Base-by-base conservation (phyloP, 1,140 invertebrate species). In the Doryteuthis pealeii region DNA sequence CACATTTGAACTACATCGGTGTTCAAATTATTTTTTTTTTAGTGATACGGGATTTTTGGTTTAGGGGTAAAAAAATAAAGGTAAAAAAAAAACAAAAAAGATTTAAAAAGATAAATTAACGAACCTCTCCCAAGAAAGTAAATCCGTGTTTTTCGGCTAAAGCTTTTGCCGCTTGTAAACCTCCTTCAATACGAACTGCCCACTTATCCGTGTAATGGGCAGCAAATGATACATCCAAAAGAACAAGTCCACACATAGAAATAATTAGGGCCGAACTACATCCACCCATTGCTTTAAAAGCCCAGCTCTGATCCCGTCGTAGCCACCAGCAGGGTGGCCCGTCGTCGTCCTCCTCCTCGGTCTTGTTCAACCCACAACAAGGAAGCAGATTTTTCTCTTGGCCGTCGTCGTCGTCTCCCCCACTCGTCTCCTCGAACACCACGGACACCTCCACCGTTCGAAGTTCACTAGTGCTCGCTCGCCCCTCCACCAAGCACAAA, bases 121-220 rank as follows among this genome's bases (percentile, higher is more conserved):
- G 76, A 77, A 84, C 82, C 82, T 83, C 76, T 70, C 78, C 81
- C 12, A 75, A 62, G 76, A 79, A 84, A 65, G 78, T 73, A 79
- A 83, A 84, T 75, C 79, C 81, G 76, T 84, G 75, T 77, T 79
- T 82, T 65, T 72, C 49, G 33, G 82, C 81, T 67, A 84, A 71
- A 58, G 54, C 32, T 30, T 73, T 71, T 45, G 82, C 82, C n/a
- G 76, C 77, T 70, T 76, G 73, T 71, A 81, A 77, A 6, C 82
- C 82, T 68, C 82, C 82, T 45, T 78, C 76, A 28, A 84, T 77
- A 49, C 82, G 76, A 28, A 82, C 80, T 70, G 82, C 82, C 82
- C 82, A 84, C 67, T 71, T 79, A 73, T 83, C 80, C n/a, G 82
- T 82, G 74, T 77, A 82, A 70, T 78, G 77, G 43, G 76, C 76